A percentile compares a stretch with the other conserved stretches of the same genome.
These are phyloP conservation scores for Caenorhabditis sp. DNA, from an alignment of 2,888 invertebrate genomes.

Conservation along the genomic window DNA sequence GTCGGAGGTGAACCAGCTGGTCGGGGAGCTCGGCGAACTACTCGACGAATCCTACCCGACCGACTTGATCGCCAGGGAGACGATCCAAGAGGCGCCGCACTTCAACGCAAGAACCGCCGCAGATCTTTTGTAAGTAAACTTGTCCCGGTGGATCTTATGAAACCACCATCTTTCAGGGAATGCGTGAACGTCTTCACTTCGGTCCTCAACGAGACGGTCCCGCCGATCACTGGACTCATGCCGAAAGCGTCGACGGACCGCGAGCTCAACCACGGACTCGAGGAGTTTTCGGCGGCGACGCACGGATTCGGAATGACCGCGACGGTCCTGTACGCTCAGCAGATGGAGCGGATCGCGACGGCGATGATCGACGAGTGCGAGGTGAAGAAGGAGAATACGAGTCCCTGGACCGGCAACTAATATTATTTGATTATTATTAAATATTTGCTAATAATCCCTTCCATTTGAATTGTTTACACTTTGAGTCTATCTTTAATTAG, in stretches of 20 bases:
- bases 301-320: constrained; percentile 22
- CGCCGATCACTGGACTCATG: constrained; percentile 12
- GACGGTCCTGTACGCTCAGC: too few relatives aligned
- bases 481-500: too few relatives aligned
- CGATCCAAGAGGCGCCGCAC: background rate
- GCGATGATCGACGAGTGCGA: too few relatives aligned
- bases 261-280: background rate
- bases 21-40: background rate
- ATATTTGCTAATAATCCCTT: too few relatives aligned
- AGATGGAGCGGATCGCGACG: too few relatives aligned
- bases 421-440: too few relatives aligned
- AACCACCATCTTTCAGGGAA: constrained; percentile 6
- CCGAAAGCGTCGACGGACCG: background rate
- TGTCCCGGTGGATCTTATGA: background rate
- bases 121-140: background rate
- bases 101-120: background rate
- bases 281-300: background rate
- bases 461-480: too few relatives aligned
- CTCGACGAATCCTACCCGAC: background rate
- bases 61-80: background rate
- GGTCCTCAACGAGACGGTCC: background rate
- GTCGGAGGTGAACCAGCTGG: constrained; percentile 1
- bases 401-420: too few relatives aligned
- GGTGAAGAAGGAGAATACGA: too few relatives aligned
- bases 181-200: background rate